Base-by-base conservation (phyloP, 2,888 invertebrate species). In the Caenorhabditis zanzibari region DNA sequence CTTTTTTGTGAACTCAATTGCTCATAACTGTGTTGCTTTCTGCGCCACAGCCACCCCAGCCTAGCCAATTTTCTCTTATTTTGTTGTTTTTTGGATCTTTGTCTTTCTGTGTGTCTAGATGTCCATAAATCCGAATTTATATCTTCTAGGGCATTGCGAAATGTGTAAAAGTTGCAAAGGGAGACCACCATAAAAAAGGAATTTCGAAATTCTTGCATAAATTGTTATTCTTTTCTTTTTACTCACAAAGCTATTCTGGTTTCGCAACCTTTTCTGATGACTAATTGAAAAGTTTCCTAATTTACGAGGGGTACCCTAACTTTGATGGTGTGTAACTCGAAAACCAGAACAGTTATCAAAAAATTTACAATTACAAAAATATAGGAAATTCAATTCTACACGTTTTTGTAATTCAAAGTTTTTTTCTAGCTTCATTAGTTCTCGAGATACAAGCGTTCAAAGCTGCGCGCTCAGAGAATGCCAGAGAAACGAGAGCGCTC, bases 41-140 rank as follows among this genome's bases (percentile, higher is more conserved):
- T n/a, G n/a, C n/a, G n/a, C n/a, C n/a, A n/a, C n/a, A n/a, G n/a
- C n/a, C n/a, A n/a, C n/a, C n/a, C n/a, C n/a, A n/a, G n/a, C n/a
- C n/a, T n/a, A n/a, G n/a, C n/a, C n/a, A n/a, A n/a, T n/a, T n/a
- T n/a, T n/a, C n/a, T n/a, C n/a, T n/a, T n/a, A n/a, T n/a, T n/a
- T n/a, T n/a, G n/a, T n/a, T n/a, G n/a, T n/a, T 32, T 26, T 16
- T 14, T 14, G 5, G 14, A 5, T 44, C 16, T 14, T 14, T 56
- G 35, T 61, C 38, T 61, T 19, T 61, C 59, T 35, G 28, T 58
- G 5, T 32, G 58, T 58, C 58, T 28, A 2, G 58, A 58, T 58
- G 58, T 58, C 58, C 3, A 6, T 14, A 9, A 5, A 19, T 38
- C 47, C 47, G 47, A 6, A 5, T 47, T n/a, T 44, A 4, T 12